Base-by-base conservation (phyloP, 2,888 invertebrate genomes). In the Helicoverpa assulta region DNA sequence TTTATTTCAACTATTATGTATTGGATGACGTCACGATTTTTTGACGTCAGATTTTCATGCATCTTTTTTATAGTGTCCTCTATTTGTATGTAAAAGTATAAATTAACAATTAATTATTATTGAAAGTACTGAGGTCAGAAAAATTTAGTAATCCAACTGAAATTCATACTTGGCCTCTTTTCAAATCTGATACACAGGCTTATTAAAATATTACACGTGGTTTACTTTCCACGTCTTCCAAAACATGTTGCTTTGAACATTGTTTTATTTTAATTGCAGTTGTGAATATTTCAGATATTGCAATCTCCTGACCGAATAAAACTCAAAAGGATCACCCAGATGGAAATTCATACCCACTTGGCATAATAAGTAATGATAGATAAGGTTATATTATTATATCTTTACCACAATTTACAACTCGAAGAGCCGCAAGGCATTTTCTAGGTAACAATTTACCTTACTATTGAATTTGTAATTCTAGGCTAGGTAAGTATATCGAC, bases 151-250 rank as follows among this genome's bases (percentile, higher is more conserved):
- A 62, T 54, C 54, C 67, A 64, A 67, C 60, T 67, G 56, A 65
- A 76, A 71, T 70, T 59, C 21, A 70, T 67, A 55, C 67, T 65
- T 67, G 67, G 55, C 80, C 67, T 72, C 70, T 80, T 76, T 70
- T 58, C 43, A 14, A 52, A 80, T 80, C 81, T 61, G 70, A 80
- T 76, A 68, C 18, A 26, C 5, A 40, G 59, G 10, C 37, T 68
- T 59, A 69, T 68, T 72, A 75, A 58, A 68, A 75, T 26, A 26
- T 75, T 63, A 19, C 12, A 60, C 14, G 52, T 54, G 6, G 0
- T 26, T 59, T 29, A 47, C 19, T 53, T 54, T 12, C 37, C 26
- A 16, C 16, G 0, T 33, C 37, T 70, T 52, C 76, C 47, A 61
- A 47, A 76, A 70, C 56, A 51, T 47, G 12, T 70, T 56, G 33